Evolutionary conservation across 2,888 invertebrate genomes (phyloP).

Genomic region (Cerastoderma edule): DNA sequence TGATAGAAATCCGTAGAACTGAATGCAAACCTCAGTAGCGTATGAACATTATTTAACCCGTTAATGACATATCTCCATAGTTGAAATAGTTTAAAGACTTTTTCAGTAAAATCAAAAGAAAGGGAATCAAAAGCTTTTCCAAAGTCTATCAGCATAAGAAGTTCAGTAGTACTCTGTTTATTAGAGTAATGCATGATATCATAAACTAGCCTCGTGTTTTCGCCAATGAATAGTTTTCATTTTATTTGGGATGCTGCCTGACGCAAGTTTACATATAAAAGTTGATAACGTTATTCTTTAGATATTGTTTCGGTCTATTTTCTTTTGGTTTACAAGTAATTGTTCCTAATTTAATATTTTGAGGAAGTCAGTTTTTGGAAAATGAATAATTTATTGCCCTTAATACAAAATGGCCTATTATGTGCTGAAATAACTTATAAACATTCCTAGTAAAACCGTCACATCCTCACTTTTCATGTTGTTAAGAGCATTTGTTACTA

Average conservation of each 20-base stretch:
- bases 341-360: constrained; percentile 32
- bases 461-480: constrained; percentile 24
- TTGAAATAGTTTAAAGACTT: neutral
- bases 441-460: constrained; percentile 17
- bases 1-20: neutral
- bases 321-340: constrained; percentile 37
- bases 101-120: neutral
- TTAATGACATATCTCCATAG: neutral
- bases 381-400: constrained; percentile 41
- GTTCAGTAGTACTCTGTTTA: constrained; percentile 43
- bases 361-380: constrained; percentile 20
- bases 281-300: constrained; percentile 49
- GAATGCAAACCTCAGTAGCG: neutral
- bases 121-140: too few relatives aligned
- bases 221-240: constrained; percentile 51
- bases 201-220: constrained; percentile 53
- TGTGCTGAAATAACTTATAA: constrained; percentile 9
- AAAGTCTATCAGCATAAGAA: too few relatives aligned
- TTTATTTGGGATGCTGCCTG: constrained; percentile 42
- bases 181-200: too few relatives aligned
- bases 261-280: constrained; percentile 50
- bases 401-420: constrained; percentile 32
- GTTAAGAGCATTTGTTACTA: neutral
- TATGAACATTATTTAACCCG: neutral
- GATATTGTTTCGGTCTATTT: constrained; percentile 39